Evolutionary conservation across 2,113 vertebrate species (phyloP).

Genomic region (Nematolebias whitei): DNA sequence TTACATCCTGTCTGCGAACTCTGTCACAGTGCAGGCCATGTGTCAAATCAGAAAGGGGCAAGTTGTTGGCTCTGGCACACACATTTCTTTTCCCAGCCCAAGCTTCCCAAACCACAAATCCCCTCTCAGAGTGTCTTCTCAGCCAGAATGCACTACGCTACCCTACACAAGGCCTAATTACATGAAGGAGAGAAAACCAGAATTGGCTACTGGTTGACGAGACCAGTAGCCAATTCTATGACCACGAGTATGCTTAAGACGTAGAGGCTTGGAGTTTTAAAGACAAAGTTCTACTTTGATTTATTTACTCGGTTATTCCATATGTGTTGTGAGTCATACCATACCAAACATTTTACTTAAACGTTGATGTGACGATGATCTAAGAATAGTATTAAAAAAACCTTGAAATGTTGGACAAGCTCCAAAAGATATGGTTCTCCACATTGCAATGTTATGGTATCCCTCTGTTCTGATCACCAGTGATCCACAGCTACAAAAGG

Average conservation of each 20-base stretch:
- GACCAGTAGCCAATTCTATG: constrained; percentile 50
- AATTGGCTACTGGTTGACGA: constrained; percentile 73
- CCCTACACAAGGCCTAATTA: constrained; percentile 75
- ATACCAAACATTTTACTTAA: constrained; percentile 39
- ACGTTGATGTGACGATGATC: constrained; percentile 40
- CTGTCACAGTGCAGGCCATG: constrained; percentile 62
- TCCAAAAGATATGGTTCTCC: constrained; percentile 54
- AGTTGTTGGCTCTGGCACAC: constrained; percentile 59
- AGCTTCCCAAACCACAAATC: constrained; percentile 76
- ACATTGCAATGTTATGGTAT: background rate
- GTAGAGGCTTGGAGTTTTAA: constrained; percentile 11
- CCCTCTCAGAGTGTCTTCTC: constrained; percentile 70
- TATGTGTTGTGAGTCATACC: constrained; percentile 32
- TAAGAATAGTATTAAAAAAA: no score
- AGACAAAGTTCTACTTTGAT: constrained; percentile 51
- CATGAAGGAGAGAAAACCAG: constrained; percentile 62
- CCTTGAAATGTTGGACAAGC: constrained; percentile 54
- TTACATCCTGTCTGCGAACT: constrained; percentile 61
- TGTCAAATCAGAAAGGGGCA: constrained; percentile 71
- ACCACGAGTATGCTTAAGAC: constrained; percentile 33
- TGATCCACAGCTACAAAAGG: background rate
- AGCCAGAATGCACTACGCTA: constrained; percentile 66
- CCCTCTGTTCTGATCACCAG: background rate
- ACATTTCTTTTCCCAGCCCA: constrained; percentile 71
- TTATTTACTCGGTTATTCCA: constrained; percentile 45